These are phyloP conservation scores for Neoaliturus tenellus DNA, from an alignment of 2,888 invertebrate species.

Conservation along the genomic window DNA sequence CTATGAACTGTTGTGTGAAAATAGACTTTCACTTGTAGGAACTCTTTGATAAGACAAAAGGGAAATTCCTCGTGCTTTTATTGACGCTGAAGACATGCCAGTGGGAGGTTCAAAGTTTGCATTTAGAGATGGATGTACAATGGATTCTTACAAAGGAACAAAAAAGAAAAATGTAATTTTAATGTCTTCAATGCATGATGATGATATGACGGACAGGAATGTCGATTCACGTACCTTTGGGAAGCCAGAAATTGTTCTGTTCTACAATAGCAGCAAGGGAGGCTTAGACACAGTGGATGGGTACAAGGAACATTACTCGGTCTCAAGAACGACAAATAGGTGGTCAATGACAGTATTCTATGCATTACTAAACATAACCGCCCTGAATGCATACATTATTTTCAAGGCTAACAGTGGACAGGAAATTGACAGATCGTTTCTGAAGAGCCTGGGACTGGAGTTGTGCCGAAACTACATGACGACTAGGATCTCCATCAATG, in stretches of 20 bases:
- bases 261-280: not conserved
- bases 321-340: not conserved
- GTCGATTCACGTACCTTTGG: not conserved
- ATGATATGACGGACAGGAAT: not conserved
- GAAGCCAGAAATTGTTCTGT: not conserved
- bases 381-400: not conserved
- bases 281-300: not conserved
- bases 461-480: not conserved
- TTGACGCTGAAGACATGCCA: not conserved
- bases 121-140: conserved; percentile 13
- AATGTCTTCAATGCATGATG: not conserved
- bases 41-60: not conserved
- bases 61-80: not conserved
- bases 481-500: too few species aligned
- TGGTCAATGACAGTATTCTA: not conserved
- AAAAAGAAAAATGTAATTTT: not conserved
- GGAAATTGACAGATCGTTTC: not conserved
- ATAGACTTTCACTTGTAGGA: not conserved
- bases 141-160: not conserved
- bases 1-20: not conserved
- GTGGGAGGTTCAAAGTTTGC: not conserved
- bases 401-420: not conserved
- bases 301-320: not conserved
- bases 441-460: not conserved
- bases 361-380: not conserved